Conservation (phyloP, 1,140 invertebrate species). For the Drosophila nebulosa region DNA sequence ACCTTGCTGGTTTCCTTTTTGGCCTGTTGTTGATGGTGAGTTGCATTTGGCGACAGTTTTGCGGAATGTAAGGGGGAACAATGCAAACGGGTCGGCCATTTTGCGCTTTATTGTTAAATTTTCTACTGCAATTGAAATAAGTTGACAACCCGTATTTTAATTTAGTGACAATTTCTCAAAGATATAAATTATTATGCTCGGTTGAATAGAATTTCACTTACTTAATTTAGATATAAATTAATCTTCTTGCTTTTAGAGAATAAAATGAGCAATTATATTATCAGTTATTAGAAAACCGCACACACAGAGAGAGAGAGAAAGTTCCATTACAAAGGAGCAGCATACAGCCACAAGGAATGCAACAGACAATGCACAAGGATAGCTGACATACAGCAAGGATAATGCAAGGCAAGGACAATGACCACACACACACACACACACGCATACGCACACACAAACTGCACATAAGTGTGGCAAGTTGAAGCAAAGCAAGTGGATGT, state of each 20-base stretch:
- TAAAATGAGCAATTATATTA: slow-evolving; percentile 5
- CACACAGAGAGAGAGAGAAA: too few species aligned
- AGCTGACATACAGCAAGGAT: not conserved
- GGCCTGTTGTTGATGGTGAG: slow-evolving; percentile 14
- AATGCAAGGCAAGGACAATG: slow-evolving; percentile 7
- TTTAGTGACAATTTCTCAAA: not conserved
- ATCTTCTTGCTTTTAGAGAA: not conserved
- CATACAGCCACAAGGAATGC: not conserved
- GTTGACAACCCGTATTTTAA: not conserved
- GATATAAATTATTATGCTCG: not conserved
- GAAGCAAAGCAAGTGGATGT: not conserved
- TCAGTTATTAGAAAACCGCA: slow-evolving; percentile 1
- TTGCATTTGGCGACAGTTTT: slow-evolving; percentile 43
- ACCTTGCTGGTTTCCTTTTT: slow-evolving; percentile 32
- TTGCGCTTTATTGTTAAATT: not conserved
- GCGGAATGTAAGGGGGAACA: slow-evolving; percentile 17
- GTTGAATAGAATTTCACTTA: not conserved
- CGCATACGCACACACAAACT: not conserved
- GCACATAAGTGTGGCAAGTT: not conserved
- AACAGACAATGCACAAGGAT: not conserved
- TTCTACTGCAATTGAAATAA: not conserved
- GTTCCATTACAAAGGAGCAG: not conserved
- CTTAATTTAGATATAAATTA: not conserved
- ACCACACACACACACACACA: not conserved
- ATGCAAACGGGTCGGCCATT: not conserved